A percentile compares a stretch with the other conserved stretches of the same genome.
Evolutionary conservation across 2,888 invertebrate species (phyloP).

Genomic region (Cryptus viduatorius): DNA sequence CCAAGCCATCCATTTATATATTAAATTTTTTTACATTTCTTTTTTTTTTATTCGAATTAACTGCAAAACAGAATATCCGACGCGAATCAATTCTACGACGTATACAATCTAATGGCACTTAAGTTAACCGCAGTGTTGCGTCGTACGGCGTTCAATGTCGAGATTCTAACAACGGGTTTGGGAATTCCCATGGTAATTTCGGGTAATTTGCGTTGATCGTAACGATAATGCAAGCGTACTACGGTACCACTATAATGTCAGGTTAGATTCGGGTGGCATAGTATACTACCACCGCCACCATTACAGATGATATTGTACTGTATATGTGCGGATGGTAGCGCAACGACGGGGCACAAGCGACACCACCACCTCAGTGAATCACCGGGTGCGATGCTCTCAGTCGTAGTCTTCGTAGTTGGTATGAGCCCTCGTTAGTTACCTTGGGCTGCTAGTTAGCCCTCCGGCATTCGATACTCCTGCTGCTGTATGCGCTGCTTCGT

Average conservation of each 20-base stretch:
- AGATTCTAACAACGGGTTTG: constrained; percentile 45
- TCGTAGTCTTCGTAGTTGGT: constrained; percentile 40
- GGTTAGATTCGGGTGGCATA: constrained; percentile 44
- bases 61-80: not conserved
- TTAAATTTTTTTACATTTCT: not conserved
- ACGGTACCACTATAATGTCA: constrained; percentile 29
- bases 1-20: not conserved
- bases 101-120: not conserved
- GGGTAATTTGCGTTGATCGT: constrained; percentile 56
- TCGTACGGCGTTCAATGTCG: constrained; percentile 37
- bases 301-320: constrained; percentile 19
- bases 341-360: constrained; percentile 11
- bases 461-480: constrained; percentile 21
- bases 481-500: not conserved
- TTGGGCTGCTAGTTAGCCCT: constrained; percentile 69
- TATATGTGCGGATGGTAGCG: not conserved
- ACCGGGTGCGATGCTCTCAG: constrained; percentile 60
- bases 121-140: not conserved
- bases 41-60: not conserved
- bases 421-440: constrained; percentile 71
- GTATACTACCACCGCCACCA: constrained; percentile 28
- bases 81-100: constrained; percentile 1
- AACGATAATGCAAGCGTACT: constrained; percentile 51
- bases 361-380: constrained; percentile 68
- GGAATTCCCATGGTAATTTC: constrained; percentile 58